phyloP scores from a whole-genome alignment of 2,888 invertebrate genomes.

The Anoplius nigerrimus region DNA sequence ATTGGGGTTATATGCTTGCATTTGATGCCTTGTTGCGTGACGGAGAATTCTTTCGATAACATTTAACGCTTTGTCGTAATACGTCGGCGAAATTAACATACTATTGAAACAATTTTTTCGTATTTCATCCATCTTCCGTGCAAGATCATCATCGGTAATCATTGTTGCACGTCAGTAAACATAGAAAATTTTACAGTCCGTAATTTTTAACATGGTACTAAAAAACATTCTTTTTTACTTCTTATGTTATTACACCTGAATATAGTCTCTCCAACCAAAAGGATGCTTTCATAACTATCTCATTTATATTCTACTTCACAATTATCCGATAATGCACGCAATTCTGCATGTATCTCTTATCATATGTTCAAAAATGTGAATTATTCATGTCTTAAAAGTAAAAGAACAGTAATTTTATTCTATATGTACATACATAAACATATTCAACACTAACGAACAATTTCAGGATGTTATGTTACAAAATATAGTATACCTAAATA shows the following conservation, averaged over 20 bases:
- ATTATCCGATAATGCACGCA: too few species aligned
- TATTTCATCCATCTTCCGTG: slow-evolving; percentile 50
- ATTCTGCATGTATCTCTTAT: too few species aligned
- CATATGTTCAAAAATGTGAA: neutral
- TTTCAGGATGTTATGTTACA: too few species aligned
- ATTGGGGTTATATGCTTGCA: slow-evolving; percentile 46
- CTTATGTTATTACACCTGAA: too few species aligned
- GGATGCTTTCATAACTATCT: too few species aligned
- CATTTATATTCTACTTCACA: too few species aligned
- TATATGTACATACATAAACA: neutral
- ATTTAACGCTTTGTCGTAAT: slow-evolving; percentile 42
- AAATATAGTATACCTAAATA: too few species aligned
- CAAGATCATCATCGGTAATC: slow-evolving; percentile 49
- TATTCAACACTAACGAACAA: neutral
- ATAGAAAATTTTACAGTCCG: neutral
- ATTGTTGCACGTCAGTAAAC: slow-evolving; percentile 14
- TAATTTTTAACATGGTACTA: slow-evolving; percentile 12
- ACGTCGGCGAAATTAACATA: slow-evolving; percentile 14
- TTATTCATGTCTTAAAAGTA: neutral
- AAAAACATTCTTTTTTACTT: slow-evolving; percentile 10
- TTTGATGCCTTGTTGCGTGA: slow-evolving; percentile 45
- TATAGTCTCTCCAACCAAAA: too few species aligned
- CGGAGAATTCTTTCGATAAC: slow-evolving; percentile 50
- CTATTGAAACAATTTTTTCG: slow-evolving; percentile 20
- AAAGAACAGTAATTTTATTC: neutral